Percentiles rank a stretch among this genome's conserved stretches.
Conservation (phyloP, 92 coral and sea anemone genomes). For the Phenganax subtilis region DNA sequence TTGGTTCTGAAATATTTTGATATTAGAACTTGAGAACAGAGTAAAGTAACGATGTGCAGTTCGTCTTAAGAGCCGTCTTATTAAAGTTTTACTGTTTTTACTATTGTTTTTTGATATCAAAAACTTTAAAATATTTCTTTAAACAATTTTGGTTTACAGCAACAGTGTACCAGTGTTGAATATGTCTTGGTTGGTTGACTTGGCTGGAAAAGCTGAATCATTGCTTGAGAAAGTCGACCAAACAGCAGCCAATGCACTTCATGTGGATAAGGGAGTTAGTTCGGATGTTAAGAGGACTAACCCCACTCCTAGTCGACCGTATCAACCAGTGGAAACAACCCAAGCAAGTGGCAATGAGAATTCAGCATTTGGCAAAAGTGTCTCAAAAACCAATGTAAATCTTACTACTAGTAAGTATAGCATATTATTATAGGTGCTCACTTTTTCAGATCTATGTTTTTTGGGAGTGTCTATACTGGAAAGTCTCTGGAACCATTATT, state of each 20-base stretch:
- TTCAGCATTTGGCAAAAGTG: not conserved
- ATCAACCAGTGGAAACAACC: not conserved
- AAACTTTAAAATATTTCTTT: not conserved
- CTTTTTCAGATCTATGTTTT: too few species aligned
- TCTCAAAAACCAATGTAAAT: constrained; percentile 2
- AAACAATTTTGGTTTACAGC: not conserved
- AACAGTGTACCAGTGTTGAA: not conserved
- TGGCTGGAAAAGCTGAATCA: constrained; percentile 94
- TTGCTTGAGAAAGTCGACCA: constrained; percentile 86
- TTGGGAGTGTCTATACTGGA: too few species aligned
- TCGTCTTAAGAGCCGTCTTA: too few species aligned
- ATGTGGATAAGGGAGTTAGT: constrained; percentile 50
- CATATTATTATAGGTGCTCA: not conserved
- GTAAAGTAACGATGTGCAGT: too few species aligned
- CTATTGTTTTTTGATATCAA: too few species aligned
- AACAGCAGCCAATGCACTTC: constrained; percentile 76
- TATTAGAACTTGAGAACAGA: too few species aligned
- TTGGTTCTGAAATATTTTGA: too few species aligned
- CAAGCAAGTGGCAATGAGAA: constrained; percentile 3
- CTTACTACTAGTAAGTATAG: constrained; percentile 7
- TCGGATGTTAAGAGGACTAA: constrained; percentile 4
- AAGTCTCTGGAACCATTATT: too few species aligned
- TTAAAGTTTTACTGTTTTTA: too few species aligned
- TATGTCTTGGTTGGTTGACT: constrained; percentile 89
- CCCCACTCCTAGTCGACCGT: not conserved